Evolutionary conservation across 1,140 invertebrate genomes (phyloP).

Genomic region (Maniola jurtina): DNA sequence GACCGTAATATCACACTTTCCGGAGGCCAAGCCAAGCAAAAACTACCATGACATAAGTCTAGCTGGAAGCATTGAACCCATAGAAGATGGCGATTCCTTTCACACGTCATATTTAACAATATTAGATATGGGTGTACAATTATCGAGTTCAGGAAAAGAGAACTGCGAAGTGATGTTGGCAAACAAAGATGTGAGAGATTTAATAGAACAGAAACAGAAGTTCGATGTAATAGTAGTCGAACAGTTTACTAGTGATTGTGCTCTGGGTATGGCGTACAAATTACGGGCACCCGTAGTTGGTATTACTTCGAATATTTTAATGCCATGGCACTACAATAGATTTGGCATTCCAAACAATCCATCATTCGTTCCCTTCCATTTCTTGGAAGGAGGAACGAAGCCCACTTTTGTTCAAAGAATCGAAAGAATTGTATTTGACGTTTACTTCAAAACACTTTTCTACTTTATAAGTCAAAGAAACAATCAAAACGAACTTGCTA

Average conservation of each 20-base stretch:
- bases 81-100: conserved; percentile 49
- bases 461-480: conserved; percentile 58
- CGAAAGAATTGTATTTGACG: conserved; percentile 60
- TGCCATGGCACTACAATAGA: conserved; percentile 80
- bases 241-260: conserved; percentile 85
- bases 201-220: conserved; percentile 66
- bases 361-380: conserved; percentile 79
- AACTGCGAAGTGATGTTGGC: conserved; percentile 69
- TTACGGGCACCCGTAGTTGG: conserved; percentile 82
- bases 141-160: conserved; percentile 41
- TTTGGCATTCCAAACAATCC: conserved; percentile 80
- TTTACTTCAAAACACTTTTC: conserved; percentile 54
- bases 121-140: conserved; percentile 37
- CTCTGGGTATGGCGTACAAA: conserved; percentile 81
- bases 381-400: conserved; percentile 77
- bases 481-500: conserved; percentile 66
- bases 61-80: conserved; percentile 45
- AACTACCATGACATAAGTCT: conserved; percentile 82
- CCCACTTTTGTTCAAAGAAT: conserved; percentile 77
- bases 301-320: conserved; percentile 77
- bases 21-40: conserved; percentile 70
- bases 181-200: conserved; percentile 64
- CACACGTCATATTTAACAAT: conserved; percentile 45
- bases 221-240: conserved; percentile 85
- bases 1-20: conserved; percentile 84